Evolutionary conservation across 2,113 vertebrate species (phyloP), one percentile per base, ranked within the genome.

Genomic region (Beaufortia kweichowensis): DNA sequence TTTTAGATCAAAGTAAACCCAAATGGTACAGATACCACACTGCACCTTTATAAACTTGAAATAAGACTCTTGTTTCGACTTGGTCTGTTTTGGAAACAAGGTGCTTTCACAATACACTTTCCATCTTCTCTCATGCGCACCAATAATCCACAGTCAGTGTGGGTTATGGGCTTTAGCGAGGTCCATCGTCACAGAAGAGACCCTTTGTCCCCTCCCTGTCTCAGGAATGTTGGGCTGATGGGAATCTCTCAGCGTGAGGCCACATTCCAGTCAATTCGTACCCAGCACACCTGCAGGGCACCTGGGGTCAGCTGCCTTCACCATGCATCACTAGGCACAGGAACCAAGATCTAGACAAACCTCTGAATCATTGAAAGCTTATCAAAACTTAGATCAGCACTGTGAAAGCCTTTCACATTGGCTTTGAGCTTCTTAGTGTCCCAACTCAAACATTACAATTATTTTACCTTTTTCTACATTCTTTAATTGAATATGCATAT

Each of bases 221-320:
- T 67, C 56, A 67, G 90, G 91, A 92, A 92, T 93, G 91, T 56
- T 59, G 56, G 80, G 86, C 74, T 85, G 88, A 90, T 88, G 86
- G 87, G 87, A 79, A 90, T 90, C 89, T 90, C 86, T 78, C 81
- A 77, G 64, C 28, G 63, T 71, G 81, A 76, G 82, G 76, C 78
- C 82, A 82, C 87, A 87, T 88, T 89, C 85, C 88, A 83, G 72
- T 80, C 85, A 79, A 77, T 61, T 76, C 43, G 82, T 79, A 78
- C 86, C 80, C 76, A 24, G 80, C 90, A 90, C 90, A 92, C 91
- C 91, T 92, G 91, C 87, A 89, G 90, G 87, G 89, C 86, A 88
- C 88, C 89, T 87, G 90, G 88, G 91, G 90, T 90, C 87, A 90
- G 50, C 61, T 14, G 73, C 55, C 76, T 79, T 68, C 77, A 43